Evolutionary conservation across 2,113 vertebrate genomes (phyloP).

Genomic region (Poicephalus meyeri): DNA sequence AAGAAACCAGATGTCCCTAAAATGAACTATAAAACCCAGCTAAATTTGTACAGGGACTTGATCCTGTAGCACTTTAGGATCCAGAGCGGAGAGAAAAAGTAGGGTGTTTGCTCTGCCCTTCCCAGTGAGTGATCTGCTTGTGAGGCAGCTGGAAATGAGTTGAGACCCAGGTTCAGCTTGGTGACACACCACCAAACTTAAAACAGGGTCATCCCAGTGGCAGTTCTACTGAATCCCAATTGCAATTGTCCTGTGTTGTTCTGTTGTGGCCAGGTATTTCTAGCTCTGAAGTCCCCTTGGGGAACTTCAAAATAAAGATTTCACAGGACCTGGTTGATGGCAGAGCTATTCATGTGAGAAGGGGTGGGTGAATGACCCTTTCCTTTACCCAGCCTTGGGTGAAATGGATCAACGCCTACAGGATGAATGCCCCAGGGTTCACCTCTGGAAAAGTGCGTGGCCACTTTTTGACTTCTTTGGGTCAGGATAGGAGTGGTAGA

Average conservation of each 20-base stretch:
- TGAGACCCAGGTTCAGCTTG: background rate
- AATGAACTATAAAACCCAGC: background rate
- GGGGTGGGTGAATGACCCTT: background rate
- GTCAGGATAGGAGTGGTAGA: background rate
- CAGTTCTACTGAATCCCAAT: background rate
- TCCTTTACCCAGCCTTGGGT: background rate
- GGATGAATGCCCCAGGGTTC: fast-evolving
- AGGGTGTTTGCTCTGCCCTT: background rate
- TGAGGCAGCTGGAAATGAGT: background rate
- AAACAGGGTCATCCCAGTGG: too few species aligned
- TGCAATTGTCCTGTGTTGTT: background rate
- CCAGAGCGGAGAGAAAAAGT: background rate
- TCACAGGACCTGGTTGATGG: background rate
- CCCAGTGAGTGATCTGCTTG: background rate
- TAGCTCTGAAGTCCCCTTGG: background rate
- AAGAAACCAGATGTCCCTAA: background rate
- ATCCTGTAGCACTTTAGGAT: background rate
- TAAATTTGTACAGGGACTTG: background rate
- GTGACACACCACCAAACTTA: background rate
- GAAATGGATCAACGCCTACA: background rate
- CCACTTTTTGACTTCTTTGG: fast-evolving
- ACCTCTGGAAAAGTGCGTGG: background rate
- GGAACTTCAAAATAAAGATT: background rate
- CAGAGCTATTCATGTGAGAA: background rate
- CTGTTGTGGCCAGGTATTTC: background rate